Base-by-base conservation (phyloP, 92 coral and sea anemone species). In the Epizoanthus ramosus region DNA sequence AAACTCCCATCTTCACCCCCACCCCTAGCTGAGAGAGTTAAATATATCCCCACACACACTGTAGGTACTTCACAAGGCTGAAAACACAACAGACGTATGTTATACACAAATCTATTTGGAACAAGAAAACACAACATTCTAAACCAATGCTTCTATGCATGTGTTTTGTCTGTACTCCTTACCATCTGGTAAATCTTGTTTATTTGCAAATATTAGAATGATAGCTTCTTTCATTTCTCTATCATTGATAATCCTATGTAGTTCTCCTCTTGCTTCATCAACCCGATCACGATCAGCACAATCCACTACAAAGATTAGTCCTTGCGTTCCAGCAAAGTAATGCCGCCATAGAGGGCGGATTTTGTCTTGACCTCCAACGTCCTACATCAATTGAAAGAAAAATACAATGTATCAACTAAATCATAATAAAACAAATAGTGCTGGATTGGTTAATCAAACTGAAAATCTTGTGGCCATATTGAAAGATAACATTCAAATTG, bases 301-400 rank as follows among this genome's bases (percentile, higher is more conserved):
- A 57, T 95, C 98, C 64, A 95, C 98, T 16, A 95, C 98, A 82
- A 93, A 95, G 85, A 95, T 93, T 50, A 95, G 83, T 21, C 94
- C 98, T 47, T 95, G 95, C 18, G 98, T 93, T 3, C 98, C 98
- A 84, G 93, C 89, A 79, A 83, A 95, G 93, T 95, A 95, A 83
- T 95, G 98, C 69, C 98, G 95, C 98, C 98, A 95, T 87, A 95
- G 85, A 25, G 98, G 98, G 37, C 98, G 88, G 15, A 95, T 95
- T 88, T 95, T 95, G 71, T 95, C 98, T 68, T 95, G 98, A 68
- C 98, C 98, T 15, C 98, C 98, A 61, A 95, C 98, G 83, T 95
- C 98, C 98, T 95, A 60, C 15, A 22, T 0, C 25, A 63, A 54
- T 25, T 14, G 12, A 8, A 80, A 73, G 65, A 56, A 16, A 9